Conservation (phyloP, 2,113 vertebrate genomes). For the Gallinago paraguaiae region DNA sequence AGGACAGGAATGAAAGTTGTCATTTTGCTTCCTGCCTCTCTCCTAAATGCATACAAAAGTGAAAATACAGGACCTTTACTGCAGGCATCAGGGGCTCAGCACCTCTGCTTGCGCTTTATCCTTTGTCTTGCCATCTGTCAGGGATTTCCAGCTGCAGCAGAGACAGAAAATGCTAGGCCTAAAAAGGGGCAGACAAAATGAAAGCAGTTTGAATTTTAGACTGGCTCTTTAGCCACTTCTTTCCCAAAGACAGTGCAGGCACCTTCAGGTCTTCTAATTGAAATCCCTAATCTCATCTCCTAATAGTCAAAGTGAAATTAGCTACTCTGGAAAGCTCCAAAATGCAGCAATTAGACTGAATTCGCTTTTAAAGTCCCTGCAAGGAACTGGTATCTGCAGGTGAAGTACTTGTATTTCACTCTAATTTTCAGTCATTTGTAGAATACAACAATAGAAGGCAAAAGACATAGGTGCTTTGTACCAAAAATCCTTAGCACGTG, state of each 20-base stretch:
- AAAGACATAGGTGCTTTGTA: neutral
- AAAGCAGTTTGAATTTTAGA: neutral
- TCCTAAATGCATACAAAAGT: neutral
- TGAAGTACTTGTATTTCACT: neutral
- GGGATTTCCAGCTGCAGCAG: neutral
- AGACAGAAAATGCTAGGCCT: neutral
- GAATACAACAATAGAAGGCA: neutral
- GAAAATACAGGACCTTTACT: neutral
- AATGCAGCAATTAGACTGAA: neutral
- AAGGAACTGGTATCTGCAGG: neutral
- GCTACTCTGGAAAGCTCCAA: neutral
- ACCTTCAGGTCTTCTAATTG: neutral
- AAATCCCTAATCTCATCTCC: neutral
- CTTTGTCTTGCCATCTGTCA: neutral
- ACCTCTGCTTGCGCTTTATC: neutral
- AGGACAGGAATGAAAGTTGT: neutral
- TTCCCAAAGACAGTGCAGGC: neutral
- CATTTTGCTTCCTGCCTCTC: neutral
- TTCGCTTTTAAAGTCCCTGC: neutral
- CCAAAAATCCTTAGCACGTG: neutral
- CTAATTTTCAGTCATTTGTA: neutral
- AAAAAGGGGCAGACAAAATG: neutral
- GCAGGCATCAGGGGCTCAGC: neutral
- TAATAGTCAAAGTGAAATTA: neutral
- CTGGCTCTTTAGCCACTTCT: neutral